A percentile compares a stretch with the other conserved stretches of the same genome.
Evolutionary conservation across 1,140 invertebrate species (phyloP).

Genomic region (Drosophila neocordata): DNA sequence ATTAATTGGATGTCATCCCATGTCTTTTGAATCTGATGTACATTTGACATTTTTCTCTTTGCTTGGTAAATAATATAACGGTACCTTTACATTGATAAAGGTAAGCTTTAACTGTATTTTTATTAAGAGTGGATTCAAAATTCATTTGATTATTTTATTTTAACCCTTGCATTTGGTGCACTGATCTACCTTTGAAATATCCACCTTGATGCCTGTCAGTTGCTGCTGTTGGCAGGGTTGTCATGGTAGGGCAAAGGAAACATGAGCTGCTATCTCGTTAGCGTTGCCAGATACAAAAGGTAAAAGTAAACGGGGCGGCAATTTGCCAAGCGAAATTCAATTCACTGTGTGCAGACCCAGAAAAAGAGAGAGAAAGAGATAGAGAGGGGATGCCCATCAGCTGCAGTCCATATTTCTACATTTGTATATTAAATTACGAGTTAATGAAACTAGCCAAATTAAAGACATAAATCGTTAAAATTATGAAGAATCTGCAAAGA

Average conservation of each 20-base stretch:
- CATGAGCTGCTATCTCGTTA: slow-evolving; percentile 54
- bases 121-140: too few species aligned
- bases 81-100: neutral
- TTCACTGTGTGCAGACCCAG: slow-evolving; percentile 40
- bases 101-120: neutral
- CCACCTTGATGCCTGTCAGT: slow-evolving; percentile 35
- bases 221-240: slow-evolving; percentile 26
- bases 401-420: slow-evolving; percentile 21
- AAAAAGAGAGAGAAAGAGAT: too few species aligned
- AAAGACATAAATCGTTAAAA: neutral
- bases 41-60: neutral
- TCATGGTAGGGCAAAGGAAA: slow-evolving; percentile 34
- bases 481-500: slow-evolving; percentile 26
- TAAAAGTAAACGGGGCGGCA: slow-evolving; percentile 25
- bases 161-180: neutral
- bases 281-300: slow-evolving; percentile 1
- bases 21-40: neutral
- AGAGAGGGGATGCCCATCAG: neutral
- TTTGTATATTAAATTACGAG: slow-evolving; percentile 41
- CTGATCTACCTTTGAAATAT: slow-evolving; percentile 15
- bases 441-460: slow-evolving; percentile 23
- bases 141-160: neutral
- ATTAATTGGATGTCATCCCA: slow-evolving; percentile 1
- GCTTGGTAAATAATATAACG: neutral
- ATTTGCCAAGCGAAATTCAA: slow-evolving; percentile 50